Evolutionary conservation across 92 coral and sea anemone species (phyloP).

Genomic region (Umimayanthus kanabou): DNA sequence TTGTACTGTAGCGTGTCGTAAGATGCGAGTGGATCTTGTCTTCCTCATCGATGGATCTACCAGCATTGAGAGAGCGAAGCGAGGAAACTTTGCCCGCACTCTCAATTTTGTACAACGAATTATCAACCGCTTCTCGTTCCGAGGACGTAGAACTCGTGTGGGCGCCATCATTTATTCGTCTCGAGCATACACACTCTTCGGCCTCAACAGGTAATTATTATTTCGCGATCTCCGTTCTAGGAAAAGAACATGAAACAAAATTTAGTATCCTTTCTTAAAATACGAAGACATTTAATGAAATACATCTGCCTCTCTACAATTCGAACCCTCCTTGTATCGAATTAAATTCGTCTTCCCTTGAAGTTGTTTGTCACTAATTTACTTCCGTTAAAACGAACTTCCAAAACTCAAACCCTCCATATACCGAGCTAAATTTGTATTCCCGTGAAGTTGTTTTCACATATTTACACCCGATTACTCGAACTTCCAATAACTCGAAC

Average conservation of each 20-base stretch:
- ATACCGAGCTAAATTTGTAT: no score
- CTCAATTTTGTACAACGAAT: conserved; percentile 59
- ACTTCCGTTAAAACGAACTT: no score
- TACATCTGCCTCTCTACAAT: no score
- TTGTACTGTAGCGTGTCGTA: conserved; percentile 13
- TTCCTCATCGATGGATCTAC: conserved; percentile 20
- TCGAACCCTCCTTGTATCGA: neutral
- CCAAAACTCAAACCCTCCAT: no score
- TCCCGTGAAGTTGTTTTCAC: no score
- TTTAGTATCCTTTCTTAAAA: neutral
- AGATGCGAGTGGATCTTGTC: conserved; percentile 17
- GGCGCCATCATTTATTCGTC: conserved; percentile 68
- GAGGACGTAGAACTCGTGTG: conserved; percentile 67
- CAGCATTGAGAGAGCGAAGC: conserved; percentile 6
- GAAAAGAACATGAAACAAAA: neutral
- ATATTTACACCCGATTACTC: no score
- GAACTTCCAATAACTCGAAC: neutral
- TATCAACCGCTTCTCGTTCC: conserved; percentile 62
- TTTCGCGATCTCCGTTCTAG: neutral
- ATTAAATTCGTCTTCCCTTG: neutral
- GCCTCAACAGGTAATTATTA: conserved; percentile 23
- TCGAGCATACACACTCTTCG: conserved; percentile 34
- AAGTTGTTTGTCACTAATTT: no score
- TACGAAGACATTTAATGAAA: neutral
- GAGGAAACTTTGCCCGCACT: conserved; percentile 35